Base-by-base conservation (phyloP, 2,113 vertebrate species). In the Colaptes auratus region DNA sequence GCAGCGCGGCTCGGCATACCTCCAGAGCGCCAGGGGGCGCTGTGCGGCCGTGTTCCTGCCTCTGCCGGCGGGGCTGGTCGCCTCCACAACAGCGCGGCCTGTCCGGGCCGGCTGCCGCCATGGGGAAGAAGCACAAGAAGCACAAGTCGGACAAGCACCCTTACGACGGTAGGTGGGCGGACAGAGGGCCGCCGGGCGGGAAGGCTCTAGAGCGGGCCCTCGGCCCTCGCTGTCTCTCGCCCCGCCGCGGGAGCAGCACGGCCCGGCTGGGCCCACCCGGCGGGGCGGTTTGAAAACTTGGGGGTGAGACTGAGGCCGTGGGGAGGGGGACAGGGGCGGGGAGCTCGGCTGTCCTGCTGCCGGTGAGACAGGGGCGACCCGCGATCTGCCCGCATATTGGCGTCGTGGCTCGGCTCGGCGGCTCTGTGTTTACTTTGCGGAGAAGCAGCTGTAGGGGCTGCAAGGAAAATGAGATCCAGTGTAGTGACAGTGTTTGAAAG, bases 61-160 rank as follows among this genome's bases (percentile, higher is more conserved):
- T 7, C 50, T 84, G 61, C 86, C 67, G 61, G 94, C 89, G 93
- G 89, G 89, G 82, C 88, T 65, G 84, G 93, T 91, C 83, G 71
- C 89, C 80, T 84, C 69, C 73, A 56, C 65, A 81, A 11, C 64
- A 70, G 93, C 92, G 95, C 89, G 97, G 92, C 92, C 81, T 88
- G 69, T 70, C 71, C 85, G 69, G 88, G 83, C 36, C 73, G 77
- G 75, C 84, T 65, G 69, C 90, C 74, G 91, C 96, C 93, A 99
- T 99, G 99, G 99, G 99, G 78, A 99, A 99, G 98, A 99, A 99
- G 88, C 99, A 99, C 95, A 99, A 99, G 96, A 99, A 99, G 82
- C 99, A 99, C 92, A 99, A 99, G 97, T 98, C 98, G 67, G 99
- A 99, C 52, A 99, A 99, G 89, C 98, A 98, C 90, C 97, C 97